Conservation (phyloP, 1,140 invertebrate genomes). For the Euborellia annulipes region DNA sequence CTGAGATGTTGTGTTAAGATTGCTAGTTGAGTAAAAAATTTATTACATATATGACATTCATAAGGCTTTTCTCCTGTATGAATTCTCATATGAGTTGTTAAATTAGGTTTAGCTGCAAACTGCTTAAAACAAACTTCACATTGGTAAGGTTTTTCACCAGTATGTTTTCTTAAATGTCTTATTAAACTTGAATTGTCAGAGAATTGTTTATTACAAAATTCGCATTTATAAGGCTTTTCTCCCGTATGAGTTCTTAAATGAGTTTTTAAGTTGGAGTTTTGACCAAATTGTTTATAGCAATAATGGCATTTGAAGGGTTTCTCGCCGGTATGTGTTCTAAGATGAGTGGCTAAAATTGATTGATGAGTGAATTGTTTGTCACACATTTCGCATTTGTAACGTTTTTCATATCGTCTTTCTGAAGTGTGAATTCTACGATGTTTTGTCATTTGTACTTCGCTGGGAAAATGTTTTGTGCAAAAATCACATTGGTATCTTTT, state of each 20-base stretch:
- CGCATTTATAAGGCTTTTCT: neutral
- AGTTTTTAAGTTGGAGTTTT: neutral
- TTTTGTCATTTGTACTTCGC: too few relatives aligned
- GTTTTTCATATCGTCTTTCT: too few relatives aligned
- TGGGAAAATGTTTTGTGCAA: too few relatives aligned
- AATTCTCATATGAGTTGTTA: constrained; percentile 24
- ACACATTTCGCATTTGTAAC: too few relatives aligned
- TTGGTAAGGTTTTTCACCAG: constrained; percentile 23
- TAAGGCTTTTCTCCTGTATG: constrained; percentile 18
- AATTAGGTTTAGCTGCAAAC: constrained; percentile 27
- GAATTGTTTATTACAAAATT: constrained; percentile 12
- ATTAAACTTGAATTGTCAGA: constrained; percentile 17
- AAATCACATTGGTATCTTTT: too few relatives aligned
- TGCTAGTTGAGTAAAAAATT: constrained; percentile 22
- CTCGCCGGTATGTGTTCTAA: too few relatives aligned
- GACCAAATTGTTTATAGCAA: too few relatives aligned
- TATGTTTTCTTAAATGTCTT: constrained; percentile 24
- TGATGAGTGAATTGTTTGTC: too few relatives aligned
- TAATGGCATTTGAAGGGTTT: too few relatives aligned
- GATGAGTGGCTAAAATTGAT: too few relatives aligned
- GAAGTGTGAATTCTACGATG: too few relatives aligned
- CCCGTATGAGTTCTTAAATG: neutral
- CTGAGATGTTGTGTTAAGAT: constrained; percentile 29
- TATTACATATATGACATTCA: constrained; percentile 3
- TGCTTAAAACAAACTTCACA: constrained; percentile 37